A percentile compares a stretch with the other conserved stretches of the same genome.
Conservation (phyloP, 2,113 vertebrate species). For the Sclerurus mexicanus region DNA sequence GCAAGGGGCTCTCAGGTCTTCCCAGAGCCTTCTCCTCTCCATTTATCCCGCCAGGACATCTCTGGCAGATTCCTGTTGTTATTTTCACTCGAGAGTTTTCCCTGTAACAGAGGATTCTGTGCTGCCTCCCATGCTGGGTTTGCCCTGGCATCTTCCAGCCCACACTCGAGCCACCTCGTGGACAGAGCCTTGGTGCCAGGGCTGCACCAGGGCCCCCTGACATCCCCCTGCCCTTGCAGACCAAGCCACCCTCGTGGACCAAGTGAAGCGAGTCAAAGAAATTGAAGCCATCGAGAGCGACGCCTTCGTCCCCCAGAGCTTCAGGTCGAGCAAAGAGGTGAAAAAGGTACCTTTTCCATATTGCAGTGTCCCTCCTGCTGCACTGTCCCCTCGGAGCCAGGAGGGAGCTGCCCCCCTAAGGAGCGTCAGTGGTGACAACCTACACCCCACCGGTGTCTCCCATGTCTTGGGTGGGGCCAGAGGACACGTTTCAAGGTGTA, state of each 20-base stretch:
- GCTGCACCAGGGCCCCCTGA: not conserved
- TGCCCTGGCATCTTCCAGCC: not conserved
- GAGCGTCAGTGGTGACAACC: not conserved
- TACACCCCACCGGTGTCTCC: not conserved
- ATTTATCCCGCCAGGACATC: not conserved
- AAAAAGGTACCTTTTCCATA: conserved; percentile 82
- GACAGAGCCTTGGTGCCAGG: not conserved
- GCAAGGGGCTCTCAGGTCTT: not conserved
- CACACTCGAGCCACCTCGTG: not conserved
- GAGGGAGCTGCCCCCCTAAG: not conserved
- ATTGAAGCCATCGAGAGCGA: conserved; percentile 97
- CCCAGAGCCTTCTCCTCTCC: not conserved
- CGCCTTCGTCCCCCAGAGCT: conserved; percentile 93
- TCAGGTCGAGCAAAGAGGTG: conserved; percentile 92
- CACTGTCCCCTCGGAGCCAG: not conserved
- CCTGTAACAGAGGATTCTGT: not conserved
- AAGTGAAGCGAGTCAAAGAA: conserved; percentile 94
- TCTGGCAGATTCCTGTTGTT: not conserved
- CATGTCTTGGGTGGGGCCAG: not conserved
- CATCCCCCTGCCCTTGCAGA: conserved; percentile 71
- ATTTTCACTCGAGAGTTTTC: not conserved
- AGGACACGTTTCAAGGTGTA: not conserved
- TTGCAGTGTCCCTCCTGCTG: not conserved
- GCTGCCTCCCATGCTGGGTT: not conserved
- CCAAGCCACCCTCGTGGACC: conserved; percentile 87